Conservation (phyloP, 37 sponge, comb jelly and placozoan species). For the Beroe ovata region DNA sequence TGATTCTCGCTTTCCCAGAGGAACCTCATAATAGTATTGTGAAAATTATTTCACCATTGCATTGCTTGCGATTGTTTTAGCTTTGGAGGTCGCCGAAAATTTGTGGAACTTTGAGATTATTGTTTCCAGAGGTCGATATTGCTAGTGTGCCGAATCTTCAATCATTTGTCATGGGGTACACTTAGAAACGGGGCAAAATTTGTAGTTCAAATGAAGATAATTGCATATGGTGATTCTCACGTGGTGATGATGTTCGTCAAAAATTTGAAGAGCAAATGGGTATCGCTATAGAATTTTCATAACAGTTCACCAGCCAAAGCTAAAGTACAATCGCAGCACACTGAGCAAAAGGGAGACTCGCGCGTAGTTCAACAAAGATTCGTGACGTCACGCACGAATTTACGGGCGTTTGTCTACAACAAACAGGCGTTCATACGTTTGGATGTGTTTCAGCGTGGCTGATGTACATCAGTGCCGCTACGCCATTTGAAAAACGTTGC, state of each 20-base stretch:
- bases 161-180: too few relatives aligned
- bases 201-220: not conserved
- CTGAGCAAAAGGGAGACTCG: conserved; percentile 45
- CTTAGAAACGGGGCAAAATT: not conserved
- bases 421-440: conserved; percentile 64
- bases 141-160: too few relatives aligned
- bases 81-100: too few relatives aligned
- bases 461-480: conserved; percentile 60
- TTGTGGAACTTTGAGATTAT: too few relatives aligned
- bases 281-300: conserved; percentile 54
- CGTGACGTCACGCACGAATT: conserved; percentile 65
- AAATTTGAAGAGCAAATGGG: conserved; percentile 57
- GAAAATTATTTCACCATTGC: too few relatives aligned
- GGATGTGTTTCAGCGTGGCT: conserved; percentile 68
- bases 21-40: too few relatives aligned
- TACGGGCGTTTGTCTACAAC: conserved; percentile 19
- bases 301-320: conserved; percentile 65
- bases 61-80: too few relatives aligned
- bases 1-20: too few relatives aligned
- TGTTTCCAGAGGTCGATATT: too few relatives aligned
- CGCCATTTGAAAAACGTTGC: conserved; percentile 63
- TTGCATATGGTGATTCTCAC: not conserved
- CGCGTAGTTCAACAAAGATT: conserved; percentile 30
- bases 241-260: not conserved
- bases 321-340: conserved; percentile 63